Base-by-base conservation (phyloP, 2,113 vertebrate genomes). In the Cephalopholis sonnerati region DNA sequence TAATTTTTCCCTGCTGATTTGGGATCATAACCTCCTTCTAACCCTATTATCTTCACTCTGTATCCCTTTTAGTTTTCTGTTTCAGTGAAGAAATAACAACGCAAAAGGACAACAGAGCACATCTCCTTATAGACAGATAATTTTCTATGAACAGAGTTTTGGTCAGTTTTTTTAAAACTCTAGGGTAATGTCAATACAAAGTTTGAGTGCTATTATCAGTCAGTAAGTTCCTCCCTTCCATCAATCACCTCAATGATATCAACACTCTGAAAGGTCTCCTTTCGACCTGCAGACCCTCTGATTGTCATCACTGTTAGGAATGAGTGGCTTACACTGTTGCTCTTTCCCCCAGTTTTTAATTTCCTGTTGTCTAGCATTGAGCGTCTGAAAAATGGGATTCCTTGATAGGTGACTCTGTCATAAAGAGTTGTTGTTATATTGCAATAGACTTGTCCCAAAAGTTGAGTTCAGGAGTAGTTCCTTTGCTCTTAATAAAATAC, bases 321-420 rank as follows among this genome's bases (percentile, higher is more conserved):
- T 73, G 53, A 84, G 59, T 64, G 53, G 65, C 66, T 91, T 69
- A 86, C 29, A 18, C 79, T 50, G 77, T 59, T 32, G 54, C 83
- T 77, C 77, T 82, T 36, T 51, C 75, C 77, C 50, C 27, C 20
- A 25, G 66, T 63, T 84, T 94, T 95, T 94, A 92, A 95, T 95
- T 94, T 95, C 95, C 95, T 95, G 93, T 91, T 87, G 85, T 91
- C 84, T 84, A 36, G 62, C 44, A 54, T 5, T 70, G 66, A 86
- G 65, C 29, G 68, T 69, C 65, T 84, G 74, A 85, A 92, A 83
- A 79, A 86, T 87, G 51, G 55, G 75, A 68, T 81, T 85, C 1
- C 55, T 61, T 73, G 25, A 78, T 74, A 48, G 51, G 22, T 64
- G 71, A 83, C 64, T 79, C 13, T 50, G 74, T 64, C 77, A 81